A percentile compares a stretch with the other conserved stretches of the same genome.
These are phyloP conservation scores for Myiozetetes cayanensis DNA, from an alignment of 2,113 vertebrate species.

Conservation along the genomic window DNA sequence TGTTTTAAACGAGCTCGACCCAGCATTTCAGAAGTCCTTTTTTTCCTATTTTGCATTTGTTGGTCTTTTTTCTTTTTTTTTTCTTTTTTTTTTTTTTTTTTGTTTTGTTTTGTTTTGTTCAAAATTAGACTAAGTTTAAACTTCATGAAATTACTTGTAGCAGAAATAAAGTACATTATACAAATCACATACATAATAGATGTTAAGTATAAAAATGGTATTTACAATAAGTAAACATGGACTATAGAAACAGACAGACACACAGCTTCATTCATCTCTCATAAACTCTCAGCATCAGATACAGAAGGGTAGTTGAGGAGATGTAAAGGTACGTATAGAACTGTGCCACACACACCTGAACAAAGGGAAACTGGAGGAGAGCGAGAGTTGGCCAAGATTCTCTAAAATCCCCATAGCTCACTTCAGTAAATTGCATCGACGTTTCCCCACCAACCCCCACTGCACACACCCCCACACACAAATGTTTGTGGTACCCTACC, in stretches of 20 bases:
- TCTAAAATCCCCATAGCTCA: not conserved
- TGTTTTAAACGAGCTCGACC: slow-evolving; percentile 37
- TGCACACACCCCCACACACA: not conserved
- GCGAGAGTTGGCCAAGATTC: not conserved
- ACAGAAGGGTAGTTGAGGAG: not conserved
- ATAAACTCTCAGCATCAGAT: not conserved
- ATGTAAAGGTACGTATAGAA: not conserved
- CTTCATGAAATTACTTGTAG: slow-evolving; percentile 76
- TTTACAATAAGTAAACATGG: slow-evolving; percentile 82
- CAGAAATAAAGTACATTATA: slow-evolving; percentile 80
- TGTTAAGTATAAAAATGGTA: slow-evolving; percentile 81
- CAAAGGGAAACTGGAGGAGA: slow-evolving; percentile 11
- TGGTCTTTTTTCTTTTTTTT: not conserved
- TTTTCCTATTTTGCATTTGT: not conserved
- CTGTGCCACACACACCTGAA: slow-evolving; percentile 17
- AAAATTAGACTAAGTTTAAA: slow-evolving; percentile 74
- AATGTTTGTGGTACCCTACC: slow-evolving; percentile 46
- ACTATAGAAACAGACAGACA: slow-evolving; percentile 47
- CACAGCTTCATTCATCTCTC: slow-evolving; percentile 23
- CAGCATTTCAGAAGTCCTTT: slow-evolving; percentile 4
- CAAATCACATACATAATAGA: slow-evolving; percentile 77
- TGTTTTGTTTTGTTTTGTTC: slow-evolving; percentile 37
- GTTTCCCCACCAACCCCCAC: not conserved
- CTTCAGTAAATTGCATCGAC: not conserved
- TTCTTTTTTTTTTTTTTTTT: not conserved